phyloP scores from a whole-genome alignment of 2,113 vertebrate species.

The Syngnathus scovelli region DNA sequence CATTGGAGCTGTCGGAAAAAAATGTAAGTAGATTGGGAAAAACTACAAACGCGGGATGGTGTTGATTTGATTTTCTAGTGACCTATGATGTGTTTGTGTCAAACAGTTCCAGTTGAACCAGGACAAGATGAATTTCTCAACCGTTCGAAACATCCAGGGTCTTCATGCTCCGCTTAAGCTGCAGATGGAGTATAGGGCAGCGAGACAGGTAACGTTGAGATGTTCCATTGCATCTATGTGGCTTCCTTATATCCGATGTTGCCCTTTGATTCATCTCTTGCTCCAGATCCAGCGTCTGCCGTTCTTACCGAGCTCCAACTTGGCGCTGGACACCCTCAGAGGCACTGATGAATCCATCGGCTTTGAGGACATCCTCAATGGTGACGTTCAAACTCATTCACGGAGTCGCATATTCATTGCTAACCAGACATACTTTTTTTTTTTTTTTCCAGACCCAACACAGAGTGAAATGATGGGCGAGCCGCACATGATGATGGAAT shows the following conservation, averaged over 20 bases:
- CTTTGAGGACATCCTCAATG: constrained; percentile 93
- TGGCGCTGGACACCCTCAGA: constrained; percentile 85
- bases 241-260: not conserved
- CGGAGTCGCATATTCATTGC: not conserved
- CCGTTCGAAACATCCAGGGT: constrained; percentile 88
- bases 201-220: constrained; percentile 75
- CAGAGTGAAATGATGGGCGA: constrained; percentile 92
- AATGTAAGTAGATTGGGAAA: constrained; percentile 76
- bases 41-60: not conserved
- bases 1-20: constrained; percentile 88
- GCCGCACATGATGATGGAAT: constrained; percentile 90
- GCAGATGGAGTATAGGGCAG: constrained; percentile 92
- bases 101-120: constrained; percentile 84
- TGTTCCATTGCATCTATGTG: not conserved
- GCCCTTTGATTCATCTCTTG: not conserved
- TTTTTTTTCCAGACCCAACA: constrained; percentile 77
- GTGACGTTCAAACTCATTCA: constrained; percentile 60
- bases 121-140: constrained; percentile 88
- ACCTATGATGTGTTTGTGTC: not conserved
- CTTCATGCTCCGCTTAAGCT: constrained; percentile 86
- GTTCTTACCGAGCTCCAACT: constrained; percentile 88
- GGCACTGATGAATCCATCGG: constrained; percentile 82
- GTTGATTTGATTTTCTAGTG: not conserved
- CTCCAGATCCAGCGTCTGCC: constrained; percentile 87
- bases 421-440: constrained; percentile 3